These are phyloP conservation scores for Forbesichthys papilliferus DNA, from an alignment of 2,113 vertebrate species.

Conservation along the genomic window DNA sequence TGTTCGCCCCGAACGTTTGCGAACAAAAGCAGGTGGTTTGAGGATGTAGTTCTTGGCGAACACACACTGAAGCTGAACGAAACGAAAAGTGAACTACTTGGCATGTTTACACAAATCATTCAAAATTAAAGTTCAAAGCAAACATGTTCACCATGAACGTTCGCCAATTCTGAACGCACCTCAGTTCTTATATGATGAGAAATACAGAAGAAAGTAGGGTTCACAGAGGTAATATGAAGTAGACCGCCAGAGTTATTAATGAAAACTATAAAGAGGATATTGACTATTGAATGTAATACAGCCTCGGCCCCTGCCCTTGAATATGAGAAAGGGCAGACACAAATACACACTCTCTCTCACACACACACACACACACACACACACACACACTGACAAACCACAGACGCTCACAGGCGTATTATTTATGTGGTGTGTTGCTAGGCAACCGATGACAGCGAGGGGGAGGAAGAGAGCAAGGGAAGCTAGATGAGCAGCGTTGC, in stretches of 20 bases:
- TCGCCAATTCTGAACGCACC: too few relatives aligned
- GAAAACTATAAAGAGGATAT: slow-evolving; percentile 48
- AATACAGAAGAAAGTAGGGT: background rate
- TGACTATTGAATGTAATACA: slow-evolving; percentile 51
- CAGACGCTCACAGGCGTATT: slow-evolving; percentile 36
- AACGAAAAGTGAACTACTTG: too few relatives aligned
- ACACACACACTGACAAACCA: background rate
- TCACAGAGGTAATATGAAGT: slow-evolving; percentile 42
- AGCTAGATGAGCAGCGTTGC: background rate
- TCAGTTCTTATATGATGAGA: background rate
- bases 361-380: slow-evolving; percentile 18
- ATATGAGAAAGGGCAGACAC: slow-evolving; percentile 48
- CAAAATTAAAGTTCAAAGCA: too few relatives aligned
- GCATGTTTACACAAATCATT: too few relatives aligned
- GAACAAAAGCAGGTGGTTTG: too few relatives aligned
- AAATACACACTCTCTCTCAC: background rate
- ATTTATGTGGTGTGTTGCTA: slow-evolving; percentile 72
- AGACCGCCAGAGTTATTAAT: slow-evolving; percentile 55
- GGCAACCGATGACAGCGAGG: slow-evolving; percentile 56
- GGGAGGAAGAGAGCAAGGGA: slow-evolving; percentile 25
- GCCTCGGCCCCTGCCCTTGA: slow-evolving; percentile 53
- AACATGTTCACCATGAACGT: too few relatives aligned
- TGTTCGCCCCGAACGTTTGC: too few relatives aligned
- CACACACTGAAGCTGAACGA: too few relatives aligned
- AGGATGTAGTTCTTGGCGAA: too few relatives aligned